Evolutionary conservation across 2,113 vertebrate species (phyloP).

Genomic region (Ascaphus truei): DNA sequence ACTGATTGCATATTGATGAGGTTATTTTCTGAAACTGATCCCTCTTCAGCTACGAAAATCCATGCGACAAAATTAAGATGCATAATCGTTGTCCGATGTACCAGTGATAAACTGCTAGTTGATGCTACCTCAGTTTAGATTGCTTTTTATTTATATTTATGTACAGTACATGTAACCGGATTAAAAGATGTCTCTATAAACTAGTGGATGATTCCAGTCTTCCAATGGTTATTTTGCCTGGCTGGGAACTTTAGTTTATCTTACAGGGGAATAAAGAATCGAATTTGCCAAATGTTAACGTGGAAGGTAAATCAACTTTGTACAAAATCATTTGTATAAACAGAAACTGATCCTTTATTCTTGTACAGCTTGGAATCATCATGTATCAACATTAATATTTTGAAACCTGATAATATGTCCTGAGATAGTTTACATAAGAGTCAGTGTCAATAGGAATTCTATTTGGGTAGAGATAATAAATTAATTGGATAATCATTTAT

Average conservation of each 20-base stretch:
- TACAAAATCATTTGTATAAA: neutral
- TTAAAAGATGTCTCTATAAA: too few species aligned
- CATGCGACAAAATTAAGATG: too few species aligned
- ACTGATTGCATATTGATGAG: too few species aligned
- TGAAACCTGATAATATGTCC: neutral
- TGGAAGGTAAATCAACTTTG: neutral
- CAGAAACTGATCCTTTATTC: neutral
- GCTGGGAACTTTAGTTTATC: neutral
- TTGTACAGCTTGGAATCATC: neutral
- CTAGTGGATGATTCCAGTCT: too few species aligned
- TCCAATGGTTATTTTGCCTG: too few species aligned
- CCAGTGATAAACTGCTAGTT: too few species aligned
- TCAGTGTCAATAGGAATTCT: neutral
- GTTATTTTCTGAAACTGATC: too few species aligned
- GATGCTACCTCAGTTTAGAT: too few species aligned
- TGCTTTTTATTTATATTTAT: too few species aligned
- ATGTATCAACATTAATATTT: neutral
- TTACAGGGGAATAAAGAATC: neutral
- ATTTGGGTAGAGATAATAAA: neutral
- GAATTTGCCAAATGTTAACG: neutral
- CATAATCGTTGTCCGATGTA: too few species aligned
- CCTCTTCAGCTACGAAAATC: too few species aligned
- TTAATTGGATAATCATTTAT: neutral
- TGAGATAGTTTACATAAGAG: neutral
- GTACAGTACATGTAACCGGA: too few species aligned